Evolutionary conservation across 2,888 invertebrate species (phyloP).

Genomic region (Lasioglossum vierecki): DNA sequence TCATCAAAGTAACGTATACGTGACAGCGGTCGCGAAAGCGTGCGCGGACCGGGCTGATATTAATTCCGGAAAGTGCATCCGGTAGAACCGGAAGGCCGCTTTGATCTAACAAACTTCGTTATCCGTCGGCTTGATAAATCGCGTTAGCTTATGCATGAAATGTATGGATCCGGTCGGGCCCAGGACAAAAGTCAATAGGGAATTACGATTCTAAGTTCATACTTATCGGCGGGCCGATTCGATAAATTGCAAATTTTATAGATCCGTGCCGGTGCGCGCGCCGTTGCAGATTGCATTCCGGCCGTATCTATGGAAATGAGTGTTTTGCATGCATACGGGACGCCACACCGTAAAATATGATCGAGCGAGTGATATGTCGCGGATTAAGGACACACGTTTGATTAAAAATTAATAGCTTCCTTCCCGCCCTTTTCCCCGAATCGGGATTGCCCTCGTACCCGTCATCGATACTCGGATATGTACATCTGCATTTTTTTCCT

Average conservation of each 20-base stretch:
- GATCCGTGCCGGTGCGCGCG: slow-evolving; percentile 16
- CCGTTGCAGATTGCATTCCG: slow-evolving; percentile 46
- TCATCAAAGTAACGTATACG: neutral
- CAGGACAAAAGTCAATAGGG: neutral
- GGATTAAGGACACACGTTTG: slow-evolving; percentile 35
- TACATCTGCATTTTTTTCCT: too few relatives aligned
- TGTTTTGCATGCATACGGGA: slow-evolving; percentile 50
- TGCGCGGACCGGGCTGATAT: neutral
- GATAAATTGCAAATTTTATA: slow-evolving; percentile 43
- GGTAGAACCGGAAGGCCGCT: neutral
- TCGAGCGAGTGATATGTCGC: slow-evolving; percentile 25
- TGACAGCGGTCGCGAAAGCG: neutral
- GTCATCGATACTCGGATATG: neutral
- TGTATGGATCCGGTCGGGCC: neutral
- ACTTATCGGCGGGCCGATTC: slow-evolving; percentile 21
- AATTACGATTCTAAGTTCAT: slow-evolving; percentile 30
- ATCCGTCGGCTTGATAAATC: neutral
- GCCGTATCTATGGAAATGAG: slow-evolving; percentile 57
- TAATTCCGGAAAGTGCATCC: slow-evolving; percentile 10
- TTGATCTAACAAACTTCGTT: slow-evolving; percentile 15
- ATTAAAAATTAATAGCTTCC: slow-evolving; percentile 7
- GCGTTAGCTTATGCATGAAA: neutral
- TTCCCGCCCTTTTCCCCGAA: neutral
- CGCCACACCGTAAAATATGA: slow-evolving; percentile 45
- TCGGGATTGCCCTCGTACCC: neutral